Evolutionary conservation across 2,797 vertebrate species (phyloP).

Genomic region (Numenius phaeopus): DNA sequence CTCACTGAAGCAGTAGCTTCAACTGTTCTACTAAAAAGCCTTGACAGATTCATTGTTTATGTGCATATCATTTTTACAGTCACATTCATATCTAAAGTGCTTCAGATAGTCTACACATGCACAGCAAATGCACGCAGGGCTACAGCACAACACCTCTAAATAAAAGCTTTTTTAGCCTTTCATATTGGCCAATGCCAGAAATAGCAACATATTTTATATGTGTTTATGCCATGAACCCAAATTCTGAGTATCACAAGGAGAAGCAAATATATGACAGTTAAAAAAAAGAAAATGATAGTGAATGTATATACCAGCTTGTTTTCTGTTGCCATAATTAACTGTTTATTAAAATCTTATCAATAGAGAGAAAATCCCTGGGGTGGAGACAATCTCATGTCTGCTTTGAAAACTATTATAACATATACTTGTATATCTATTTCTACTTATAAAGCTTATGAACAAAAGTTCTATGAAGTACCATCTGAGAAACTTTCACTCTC

Average conservation of each 20-base stretch:
- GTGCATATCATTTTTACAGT: background rate
- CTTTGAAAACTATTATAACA: background rate
- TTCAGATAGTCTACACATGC: background rate
- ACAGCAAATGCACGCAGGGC: background rate
- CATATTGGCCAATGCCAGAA: background rate
- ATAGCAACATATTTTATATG: background rate
- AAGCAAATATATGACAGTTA: background rate
- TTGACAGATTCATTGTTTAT: conserved; percentile 8
- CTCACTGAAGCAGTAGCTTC: conserved; percentile 33
- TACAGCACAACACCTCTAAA: background rate
- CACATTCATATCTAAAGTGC: background rate
- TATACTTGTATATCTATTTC: background rate
- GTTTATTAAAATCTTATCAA: background rate
- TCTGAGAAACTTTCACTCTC: background rate
- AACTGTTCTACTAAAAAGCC: background rate
- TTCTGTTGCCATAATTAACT: background rate
- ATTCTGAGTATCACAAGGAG: background rate
- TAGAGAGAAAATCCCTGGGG: background rate
- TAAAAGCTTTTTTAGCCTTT: background rate
- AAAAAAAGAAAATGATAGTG: background rate
- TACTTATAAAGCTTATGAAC: background rate
- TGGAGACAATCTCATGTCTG: background rate
- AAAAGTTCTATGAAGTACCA: background rate
- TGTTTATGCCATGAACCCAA: background rate
- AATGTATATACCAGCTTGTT: background rate